These are phyloP conservation scores for Altica lythri DNA, from an alignment of 2,888 invertebrate species.

Conservation along the genomic window DNA sequence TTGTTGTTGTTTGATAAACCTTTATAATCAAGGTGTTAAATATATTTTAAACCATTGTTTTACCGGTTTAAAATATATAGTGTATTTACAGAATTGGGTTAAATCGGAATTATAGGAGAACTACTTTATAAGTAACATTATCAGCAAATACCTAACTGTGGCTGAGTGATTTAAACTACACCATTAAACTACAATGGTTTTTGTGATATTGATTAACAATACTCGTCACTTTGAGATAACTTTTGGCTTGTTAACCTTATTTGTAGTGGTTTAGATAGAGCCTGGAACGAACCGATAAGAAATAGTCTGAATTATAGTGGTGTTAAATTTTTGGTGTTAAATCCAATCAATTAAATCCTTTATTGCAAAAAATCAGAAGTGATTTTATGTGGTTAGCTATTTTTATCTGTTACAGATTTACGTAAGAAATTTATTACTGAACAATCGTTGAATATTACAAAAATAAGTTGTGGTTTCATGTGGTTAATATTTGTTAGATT, in stretches of 20 bases:
- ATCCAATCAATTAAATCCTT: constrained; percentile 7
- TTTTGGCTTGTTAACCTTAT: constrained; percentile 19
- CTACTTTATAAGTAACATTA: not conserved
- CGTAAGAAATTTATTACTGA: no score
- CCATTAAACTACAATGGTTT: constrained; percentile 2
- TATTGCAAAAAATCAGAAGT: not conserved
- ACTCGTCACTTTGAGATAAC: constrained; percentile 13
- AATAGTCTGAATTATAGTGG: constrained; percentile 8
- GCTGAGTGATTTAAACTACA: not conserved
- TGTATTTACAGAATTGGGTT: no score
- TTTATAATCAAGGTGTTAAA: no score
- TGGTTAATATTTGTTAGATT: no score
- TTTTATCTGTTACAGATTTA: no score
- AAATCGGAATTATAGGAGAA: no score
- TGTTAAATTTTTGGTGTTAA: not conserved
- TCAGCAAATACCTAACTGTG: constrained; percentile 1
- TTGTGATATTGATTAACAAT: constrained; percentile 22
- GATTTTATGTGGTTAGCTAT: no score
- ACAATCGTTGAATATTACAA: no score
- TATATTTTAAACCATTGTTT: no score
- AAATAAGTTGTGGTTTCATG: no score
- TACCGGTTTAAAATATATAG: no score
- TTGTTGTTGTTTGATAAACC: no score
- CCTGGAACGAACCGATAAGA: constrained; percentile 18
- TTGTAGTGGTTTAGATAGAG: constrained; percentile 9